Evolutionary conservation across 1,140 invertebrate species (phyloP).

Genomic region (Formica selysi): DNA sequence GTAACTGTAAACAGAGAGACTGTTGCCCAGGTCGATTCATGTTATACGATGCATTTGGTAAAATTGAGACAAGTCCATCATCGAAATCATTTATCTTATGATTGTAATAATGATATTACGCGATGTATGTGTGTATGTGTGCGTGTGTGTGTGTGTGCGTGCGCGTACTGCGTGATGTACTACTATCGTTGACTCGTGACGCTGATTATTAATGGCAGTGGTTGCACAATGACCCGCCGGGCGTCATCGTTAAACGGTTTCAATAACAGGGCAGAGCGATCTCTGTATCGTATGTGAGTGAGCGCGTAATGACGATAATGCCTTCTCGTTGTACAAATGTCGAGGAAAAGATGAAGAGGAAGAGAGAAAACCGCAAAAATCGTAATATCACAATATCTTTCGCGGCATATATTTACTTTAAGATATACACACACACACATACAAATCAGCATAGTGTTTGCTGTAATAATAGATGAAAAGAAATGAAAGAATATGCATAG

Average conservation of each 20-base stretch:
- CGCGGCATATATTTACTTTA: constrained; percentile 43
- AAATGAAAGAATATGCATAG: constrained; percentile 53
- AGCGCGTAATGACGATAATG: constrained; percentile 57
- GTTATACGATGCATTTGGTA: constrained; percentile 16
- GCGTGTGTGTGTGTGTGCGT: no score
- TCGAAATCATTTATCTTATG: not conserved
- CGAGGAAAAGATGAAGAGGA: constrained; percentile 5
- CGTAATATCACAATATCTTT: constrained; percentile 25
- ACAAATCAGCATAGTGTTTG: constrained; percentile 48
- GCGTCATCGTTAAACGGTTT: constrained; percentile 18
- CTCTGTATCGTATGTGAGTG: constrained; percentile 13
- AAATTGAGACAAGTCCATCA: not conserved
- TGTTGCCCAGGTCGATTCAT: not conserved
- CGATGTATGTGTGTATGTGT: constrained; percentile 9
- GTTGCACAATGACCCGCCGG: not conserved
- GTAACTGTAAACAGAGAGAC: not conserved
- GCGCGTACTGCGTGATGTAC: not conserved
- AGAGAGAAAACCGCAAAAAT: constrained; percentile 1
- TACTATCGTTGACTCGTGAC: constrained; percentile 13
- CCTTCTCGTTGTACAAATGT: constrained; percentile 65
- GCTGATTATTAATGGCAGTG: constrained; percentile 1
- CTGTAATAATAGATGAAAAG: constrained; percentile 25
- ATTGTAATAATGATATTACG: constrained; percentile 11
- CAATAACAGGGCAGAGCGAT: constrained; percentile 32
- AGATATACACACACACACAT: constrained; percentile 18